Evolutionary conservation across 2,113 vertebrate species (phyloP), one percentile per base, ranked within the genome.

Genomic region (Cyprinodon variegatus): DNA sequence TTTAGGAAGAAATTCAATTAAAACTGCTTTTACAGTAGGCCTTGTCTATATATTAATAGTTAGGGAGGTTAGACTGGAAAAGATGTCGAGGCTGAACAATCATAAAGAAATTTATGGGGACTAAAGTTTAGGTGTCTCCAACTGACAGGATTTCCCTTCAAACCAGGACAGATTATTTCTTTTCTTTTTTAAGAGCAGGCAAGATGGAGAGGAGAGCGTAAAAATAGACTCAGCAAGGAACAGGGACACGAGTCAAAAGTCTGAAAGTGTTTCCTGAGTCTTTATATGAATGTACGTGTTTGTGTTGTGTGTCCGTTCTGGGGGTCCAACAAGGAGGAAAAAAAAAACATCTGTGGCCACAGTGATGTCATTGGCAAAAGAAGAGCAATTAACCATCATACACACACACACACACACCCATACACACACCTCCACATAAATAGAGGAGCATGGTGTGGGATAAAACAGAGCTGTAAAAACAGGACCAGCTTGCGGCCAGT

Each of bases 401-500:
- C 81, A 65, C 78, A 67, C 77, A 71, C 74, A 72, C 70, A 72
- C 72, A 75, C 70, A 79, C 29, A 75, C 73, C 64, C 76, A 79
- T 76, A 85, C 64, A 74, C 72, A 77, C 74, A 77, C 71, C 70
- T 70, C 78, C 82, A 85, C 79, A 83, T 83, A 83, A 76, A 82
- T 37, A 81, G 38, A 69, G 61, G 22, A 83, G 81, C 61, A 15
- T 36, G 89, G 82, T 84, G 88, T 90, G 75, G 90, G 94, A 94
- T 93, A 95, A 96, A 95, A 94, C 95, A 93, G 94, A 94, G 94
- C 95, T 91, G 95, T 94, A 96, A 98, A 98, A 97, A 97, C 95
- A 94, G 91, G 95, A 96, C 96, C 97, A 98, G 97, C 96, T 97
- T 98, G 96, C 90, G 76, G 93, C 94, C 96, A 96, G 97, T 95